phyloP scores from a whole-genome alignment of 2,888 invertebrate species.

The Bhutanitis thaidina region DNA sequence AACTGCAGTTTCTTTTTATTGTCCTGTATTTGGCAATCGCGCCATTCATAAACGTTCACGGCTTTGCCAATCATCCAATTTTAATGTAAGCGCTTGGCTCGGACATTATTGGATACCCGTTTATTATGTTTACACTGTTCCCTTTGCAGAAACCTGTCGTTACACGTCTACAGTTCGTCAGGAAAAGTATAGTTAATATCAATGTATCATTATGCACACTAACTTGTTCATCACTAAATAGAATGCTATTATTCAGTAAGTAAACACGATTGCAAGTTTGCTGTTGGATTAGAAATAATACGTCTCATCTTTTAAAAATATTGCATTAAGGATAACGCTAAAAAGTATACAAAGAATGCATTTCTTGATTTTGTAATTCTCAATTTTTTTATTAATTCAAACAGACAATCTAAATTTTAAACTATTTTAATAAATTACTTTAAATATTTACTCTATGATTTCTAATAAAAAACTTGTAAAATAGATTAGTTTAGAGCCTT shows the following conservation, averaged over 20 bases:
- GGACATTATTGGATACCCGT: slow-evolving; percentile 47
- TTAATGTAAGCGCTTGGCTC: slow-evolving; percentile 42
- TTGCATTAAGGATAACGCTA: no score
- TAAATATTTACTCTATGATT: no score
- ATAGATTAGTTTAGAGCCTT: no score
- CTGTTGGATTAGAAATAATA: background rate
- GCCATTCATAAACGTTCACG: slow-evolving; percentile 25
- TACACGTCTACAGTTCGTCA: slow-evolving; percentile 27
- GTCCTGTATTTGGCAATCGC: background rate
- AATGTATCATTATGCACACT: background rate
- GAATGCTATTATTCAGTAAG: background rate
- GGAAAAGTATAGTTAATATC: background rate
- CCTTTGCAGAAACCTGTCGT: slow-evolving; percentile 42
- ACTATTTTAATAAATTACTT: no score
- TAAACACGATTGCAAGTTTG: background rate
- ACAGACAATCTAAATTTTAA: no score
- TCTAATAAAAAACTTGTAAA: no score
- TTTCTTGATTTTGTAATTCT: no score
- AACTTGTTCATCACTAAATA: background rate
- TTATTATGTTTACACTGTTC: slow-evolving; percentile 56
- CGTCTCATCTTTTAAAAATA: no score
- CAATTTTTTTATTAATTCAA: no score
- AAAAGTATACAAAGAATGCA: no score
- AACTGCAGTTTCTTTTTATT: no score
- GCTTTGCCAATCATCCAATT: slow-evolving; percentile 60